phyloP scores from a whole-genome alignment of 1,140 invertebrate species.

The Harlomillsia oculata region DNA sequence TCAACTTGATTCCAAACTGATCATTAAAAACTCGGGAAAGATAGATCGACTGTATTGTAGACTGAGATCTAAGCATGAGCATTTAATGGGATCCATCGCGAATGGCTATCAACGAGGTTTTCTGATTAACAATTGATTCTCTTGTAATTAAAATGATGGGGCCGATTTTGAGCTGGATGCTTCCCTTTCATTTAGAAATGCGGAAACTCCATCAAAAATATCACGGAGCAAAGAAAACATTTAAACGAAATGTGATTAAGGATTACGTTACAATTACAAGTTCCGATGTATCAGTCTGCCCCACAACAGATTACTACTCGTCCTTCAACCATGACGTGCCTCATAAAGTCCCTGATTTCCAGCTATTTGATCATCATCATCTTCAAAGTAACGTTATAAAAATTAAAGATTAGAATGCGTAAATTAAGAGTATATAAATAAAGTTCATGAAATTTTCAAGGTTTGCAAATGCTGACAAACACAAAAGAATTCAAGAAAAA shows the following conservation, averaged over 20 bases:
- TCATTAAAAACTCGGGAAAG: too few species aligned
- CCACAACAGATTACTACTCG: too few species aligned
- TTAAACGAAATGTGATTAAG: constrained; percentile 38
- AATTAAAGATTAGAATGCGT: not conserved
- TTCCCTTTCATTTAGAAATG: constrained; percentile 10
- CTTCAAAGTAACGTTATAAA: constrained; percentile 23
- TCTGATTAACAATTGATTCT: too few species aligned
- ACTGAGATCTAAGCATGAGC: too few species aligned
- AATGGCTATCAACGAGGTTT: too few species aligned
- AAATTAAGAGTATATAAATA: not conserved
- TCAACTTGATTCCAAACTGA: too few species aligned
- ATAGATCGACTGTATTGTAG: too few species aligned
- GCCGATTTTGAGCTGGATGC: too few species aligned
- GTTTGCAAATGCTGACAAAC: not conserved
- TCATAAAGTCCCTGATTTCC: constrained; percentile 10
- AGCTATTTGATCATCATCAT: constrained; percentile 19
- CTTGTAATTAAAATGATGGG: too few species aligned
- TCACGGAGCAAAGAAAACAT: not conserved
- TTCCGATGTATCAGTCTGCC: too few species aligned
- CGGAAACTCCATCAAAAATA: constrained; percentile 26
- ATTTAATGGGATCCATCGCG: too few species aligned
- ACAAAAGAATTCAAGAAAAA: constrained; percentile 16
- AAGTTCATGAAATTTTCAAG: not conserved
- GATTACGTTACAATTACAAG: too few species aligned
- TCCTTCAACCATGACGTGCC: constrained; percentile 6